Evolutionary conservation across 2,888 invertebrate genomes (phyloP), one percentile per base, ranked within the genome.

Genomic region (Imbricaverruca yamaguchii): DNA sequence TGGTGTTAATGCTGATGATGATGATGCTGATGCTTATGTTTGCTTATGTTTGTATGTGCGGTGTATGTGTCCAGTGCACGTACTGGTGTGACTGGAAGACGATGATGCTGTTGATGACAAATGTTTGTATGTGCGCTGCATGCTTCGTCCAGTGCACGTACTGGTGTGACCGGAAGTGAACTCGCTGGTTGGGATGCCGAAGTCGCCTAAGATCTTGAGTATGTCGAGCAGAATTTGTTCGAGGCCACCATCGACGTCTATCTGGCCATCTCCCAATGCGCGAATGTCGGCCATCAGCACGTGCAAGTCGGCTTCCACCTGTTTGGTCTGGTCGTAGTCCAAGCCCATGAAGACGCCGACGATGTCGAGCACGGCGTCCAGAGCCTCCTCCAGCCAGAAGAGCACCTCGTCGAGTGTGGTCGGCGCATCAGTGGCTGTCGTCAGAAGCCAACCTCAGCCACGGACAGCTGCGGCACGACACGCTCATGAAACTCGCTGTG

Each of bases 301-400:
- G 65, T 65, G 65, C 9, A 65, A 2, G 65, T 65, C 65, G 65
- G 65, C 65, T 18, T 65, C 65, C 23, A 65, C 65, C 65, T 65
- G 65, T 23, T 65, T 65, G 10, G 23, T 23, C 23, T 65, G 65
- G 65, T 65, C 65, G 65, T 65, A 65, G 65, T 65, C 65, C 23
- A 65, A 23, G n/a, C 65, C 65, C 8, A 65, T 65, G 65, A 65
- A 65, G 3, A 23, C 23, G n/a, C 65, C 65, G 65, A 23, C 65
- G 23, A 65, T 65, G 65, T 65, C 65, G n/a, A 65, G 65, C n/a
- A 23, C 65, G 65, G 65, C 65, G 65, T 65, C n/a, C n/a, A 65
- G 65, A 10, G n/a, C 65, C 23, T 65, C 23, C 65, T 65, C 65
- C 65, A 65, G 65, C 65, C 65, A 65, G 23, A 65, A 65, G n/a